Conservation (phyloP, 1,140 invertebrate species). For the Halesus radiatus region DNA sequence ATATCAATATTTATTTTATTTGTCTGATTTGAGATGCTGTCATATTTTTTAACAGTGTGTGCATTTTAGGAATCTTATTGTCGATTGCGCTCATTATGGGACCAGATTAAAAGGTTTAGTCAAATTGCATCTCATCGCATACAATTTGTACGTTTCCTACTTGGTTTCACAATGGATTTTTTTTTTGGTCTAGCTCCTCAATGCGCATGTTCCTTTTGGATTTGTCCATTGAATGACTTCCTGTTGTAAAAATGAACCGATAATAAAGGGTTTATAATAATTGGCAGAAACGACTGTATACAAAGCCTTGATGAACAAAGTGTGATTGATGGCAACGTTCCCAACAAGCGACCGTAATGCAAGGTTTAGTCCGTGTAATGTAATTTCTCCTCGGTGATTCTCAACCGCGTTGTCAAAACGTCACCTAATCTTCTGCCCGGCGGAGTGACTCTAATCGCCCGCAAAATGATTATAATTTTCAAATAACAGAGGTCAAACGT, state of each 20-base stretch:
- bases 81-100: neutral
- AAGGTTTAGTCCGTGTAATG: conserved; percentile 14
- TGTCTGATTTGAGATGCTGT: neutral
- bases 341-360: conserved; percentile 33
- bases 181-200: no score
- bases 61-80: neutral
- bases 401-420: conserved; percentile 51
- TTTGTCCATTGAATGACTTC: no score
- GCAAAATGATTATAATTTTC: conserved; percentile 52
- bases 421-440: conserved; percentile 36
- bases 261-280: neutral
- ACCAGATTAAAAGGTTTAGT: neutral
- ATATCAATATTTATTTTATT: neutral
- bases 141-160: neutral
- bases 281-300: neutral
- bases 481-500: conserved; percentile 51
- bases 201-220: neutral
- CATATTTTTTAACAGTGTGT: no score
- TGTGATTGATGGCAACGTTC: conserved; percentile 11
- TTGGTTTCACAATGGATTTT: neutral
- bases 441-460: conserved; percentile 49
- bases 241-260: no score
- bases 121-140: no score
- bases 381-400: conserved; percentile 8
- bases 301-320: conserved; percentile 1